phyloP scores from a whole-genome alignment of 92 coral and sea anemone genomes.

The Porites divaricata region DNA sequence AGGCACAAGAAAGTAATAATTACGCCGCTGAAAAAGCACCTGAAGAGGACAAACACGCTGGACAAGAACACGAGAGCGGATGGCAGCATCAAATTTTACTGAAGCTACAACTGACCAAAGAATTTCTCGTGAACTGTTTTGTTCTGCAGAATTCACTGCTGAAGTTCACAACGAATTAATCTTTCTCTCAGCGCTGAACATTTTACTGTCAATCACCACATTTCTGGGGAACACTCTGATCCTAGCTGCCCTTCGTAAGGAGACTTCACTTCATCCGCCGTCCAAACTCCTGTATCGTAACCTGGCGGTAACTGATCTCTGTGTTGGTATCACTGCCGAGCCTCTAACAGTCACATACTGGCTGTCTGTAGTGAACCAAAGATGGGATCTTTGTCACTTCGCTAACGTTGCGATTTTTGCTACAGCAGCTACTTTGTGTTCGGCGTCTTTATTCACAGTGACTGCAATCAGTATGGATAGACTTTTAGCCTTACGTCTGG shows the following conservation, averaged over 20 bases:
- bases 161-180: not conserved
- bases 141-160: not conserved
- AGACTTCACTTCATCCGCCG: not conserved
- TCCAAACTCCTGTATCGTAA: not conserved
- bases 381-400: not conserved
- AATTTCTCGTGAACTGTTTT: not conserved
- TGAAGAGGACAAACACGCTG: too few species aligned
- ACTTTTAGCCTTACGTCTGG: slow-evolving; percentile 6
- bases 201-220: not conserved
- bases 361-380: not conserved
- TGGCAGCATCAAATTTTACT: not conserved
- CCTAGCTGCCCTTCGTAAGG: not conserved
- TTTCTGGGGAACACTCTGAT: not conserved
- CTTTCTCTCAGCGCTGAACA: not conserved
- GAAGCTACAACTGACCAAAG: not conserved
- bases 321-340: not conserved
- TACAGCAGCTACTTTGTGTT: not conserved
- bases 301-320: not conserved
- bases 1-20: too few species aligned
- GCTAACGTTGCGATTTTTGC: not conserved
- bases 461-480: slow-evolving; percentile 37
- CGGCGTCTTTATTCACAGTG: slow-evolving; percentile 7
- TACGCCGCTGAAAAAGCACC: too few species aligned
- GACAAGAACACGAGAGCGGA: too few species aligned
- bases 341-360: not conserved